Conservation (phyloP, 2,113 vertebrate genomes). For the Bothrops jararaca region DNA sequence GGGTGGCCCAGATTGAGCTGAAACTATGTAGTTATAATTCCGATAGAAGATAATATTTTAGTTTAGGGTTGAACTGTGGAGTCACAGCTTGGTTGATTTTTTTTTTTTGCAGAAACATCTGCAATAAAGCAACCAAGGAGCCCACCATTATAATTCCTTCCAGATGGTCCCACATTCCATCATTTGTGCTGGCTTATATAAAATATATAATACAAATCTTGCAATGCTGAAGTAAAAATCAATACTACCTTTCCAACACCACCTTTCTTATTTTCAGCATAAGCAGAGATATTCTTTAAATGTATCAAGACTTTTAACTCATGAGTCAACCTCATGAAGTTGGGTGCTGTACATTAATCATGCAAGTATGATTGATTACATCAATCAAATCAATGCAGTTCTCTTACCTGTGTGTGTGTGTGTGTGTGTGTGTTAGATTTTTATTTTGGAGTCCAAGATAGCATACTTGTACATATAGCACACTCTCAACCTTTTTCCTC, state of each 20-base stretch:
- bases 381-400: not conserved
- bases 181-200: not conserved
- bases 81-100: not conserved
- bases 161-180: not conserved
- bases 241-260: not conserved
- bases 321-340: not conserved
- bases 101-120: not conserved
- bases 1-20: not conserved
- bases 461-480: not conserved
- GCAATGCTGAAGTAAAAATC: not conserved
- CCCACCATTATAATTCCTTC: not conserved
- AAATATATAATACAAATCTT: not conserved
- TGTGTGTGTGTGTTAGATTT: not conserved
- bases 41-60: not conserved
- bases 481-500: not conserved
- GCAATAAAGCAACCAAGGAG: not conserved
- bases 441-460: not conserved
- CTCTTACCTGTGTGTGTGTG: not conserved
- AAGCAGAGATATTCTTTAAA: not conserved
- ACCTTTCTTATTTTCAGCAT: not conserved
- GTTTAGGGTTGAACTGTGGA: not conserved
- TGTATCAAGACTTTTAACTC: not conserved
- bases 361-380: not conserved
- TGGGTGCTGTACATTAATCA: not conserved
- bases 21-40: not conserved